These are phyloP conservation scores for Ryuthela nishihirai DNA, from an alignment of 2,888 invertebrate species.

Conservation along the genomic window DNA sequence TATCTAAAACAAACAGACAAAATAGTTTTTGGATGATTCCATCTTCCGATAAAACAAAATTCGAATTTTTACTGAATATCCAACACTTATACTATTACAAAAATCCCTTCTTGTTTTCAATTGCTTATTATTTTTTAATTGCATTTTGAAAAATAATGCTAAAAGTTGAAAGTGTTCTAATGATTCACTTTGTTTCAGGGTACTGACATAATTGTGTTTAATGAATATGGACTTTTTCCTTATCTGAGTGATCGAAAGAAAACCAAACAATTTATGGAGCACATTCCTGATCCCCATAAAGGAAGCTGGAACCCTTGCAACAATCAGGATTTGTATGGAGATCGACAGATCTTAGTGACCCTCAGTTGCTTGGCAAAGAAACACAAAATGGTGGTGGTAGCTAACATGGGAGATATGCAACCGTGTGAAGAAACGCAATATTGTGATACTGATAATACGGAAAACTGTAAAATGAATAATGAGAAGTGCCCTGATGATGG, in stretches of 20 bases:
- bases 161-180: no score
- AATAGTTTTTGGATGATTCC: no score
- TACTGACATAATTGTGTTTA: slow-evolving; percentile 73
- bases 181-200: slow-evolving; percentile 53
- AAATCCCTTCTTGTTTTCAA: no score
- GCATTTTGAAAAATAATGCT: no score
- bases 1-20: no score
- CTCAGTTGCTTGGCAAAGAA: slow-evolving; percentile 59
- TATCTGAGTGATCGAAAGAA: slow-evolving; percentile 1
- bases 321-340: not conserved
- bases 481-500: slow-evolving; percentile 43
- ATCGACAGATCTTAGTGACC: slow-evolving; percentile 39
- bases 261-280: slow-evolving; percentile 6
- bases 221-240: slow-evolving; percentile 58
- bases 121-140: no score
- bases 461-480: not conserved
- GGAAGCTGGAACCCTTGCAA: slow-evolving; percentile 26
- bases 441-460: slow-evolving; percentile 6
- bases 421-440: slow-evolving; percentile 55
- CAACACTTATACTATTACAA: no score
- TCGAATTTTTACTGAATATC: no score
- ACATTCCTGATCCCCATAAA: slow-evolving; percentile 21
- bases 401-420: slow-evolving; percentile 65
- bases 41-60: no score
- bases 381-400: slow-evolving; percentile 62